These are phyloP conservation scores for Willisornis vidua DNA, from an alignment of 2,113 vertebrate species.

Conservation along the genomic window DNA sequence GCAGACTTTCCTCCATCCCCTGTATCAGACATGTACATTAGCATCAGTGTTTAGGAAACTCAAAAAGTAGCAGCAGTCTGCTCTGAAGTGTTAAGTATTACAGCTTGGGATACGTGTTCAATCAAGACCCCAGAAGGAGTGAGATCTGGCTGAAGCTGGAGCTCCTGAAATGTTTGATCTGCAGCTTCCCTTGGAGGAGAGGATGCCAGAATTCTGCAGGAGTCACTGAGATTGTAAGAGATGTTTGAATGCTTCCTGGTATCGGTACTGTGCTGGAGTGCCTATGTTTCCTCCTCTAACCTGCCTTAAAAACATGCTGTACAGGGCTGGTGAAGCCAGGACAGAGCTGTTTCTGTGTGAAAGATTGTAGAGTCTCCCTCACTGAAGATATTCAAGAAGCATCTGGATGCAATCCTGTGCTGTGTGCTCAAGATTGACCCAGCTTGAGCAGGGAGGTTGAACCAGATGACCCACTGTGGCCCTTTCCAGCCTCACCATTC, in stretches of 20 bases:
- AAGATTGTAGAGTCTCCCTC: neutral
- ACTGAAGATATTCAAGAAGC: neutral
- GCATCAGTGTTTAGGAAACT: neutral
- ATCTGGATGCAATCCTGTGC: neutral
- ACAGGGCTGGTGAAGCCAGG: neutral
- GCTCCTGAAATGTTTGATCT: neutral
- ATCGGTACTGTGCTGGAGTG: neutral
- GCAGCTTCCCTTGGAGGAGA: neutral
- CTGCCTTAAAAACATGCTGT: neutral
- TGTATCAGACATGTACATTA: neutral
- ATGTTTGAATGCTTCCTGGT: neutral
- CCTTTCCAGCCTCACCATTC: neutral
- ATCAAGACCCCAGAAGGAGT: neutral
- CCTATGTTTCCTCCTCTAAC: neutral
- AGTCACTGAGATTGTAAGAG: neutral
- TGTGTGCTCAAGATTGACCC: neutral
- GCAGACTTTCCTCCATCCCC: neutral
- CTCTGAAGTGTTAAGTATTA: neutral
- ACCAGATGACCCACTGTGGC: no score
- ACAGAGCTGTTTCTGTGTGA: neutral
- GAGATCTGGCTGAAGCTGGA: neutral
- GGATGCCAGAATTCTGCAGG: neutral
- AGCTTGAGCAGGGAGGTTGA: neutral
- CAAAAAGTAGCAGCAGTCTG: neutral
- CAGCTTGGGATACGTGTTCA: accelerated